Percentiles rank a stretch among this genome's conserved stretches.
phyloP scores from a whole-genome alignment of 1,140 invertebrate genomes.

The Caerostris extrusa region DNA sequence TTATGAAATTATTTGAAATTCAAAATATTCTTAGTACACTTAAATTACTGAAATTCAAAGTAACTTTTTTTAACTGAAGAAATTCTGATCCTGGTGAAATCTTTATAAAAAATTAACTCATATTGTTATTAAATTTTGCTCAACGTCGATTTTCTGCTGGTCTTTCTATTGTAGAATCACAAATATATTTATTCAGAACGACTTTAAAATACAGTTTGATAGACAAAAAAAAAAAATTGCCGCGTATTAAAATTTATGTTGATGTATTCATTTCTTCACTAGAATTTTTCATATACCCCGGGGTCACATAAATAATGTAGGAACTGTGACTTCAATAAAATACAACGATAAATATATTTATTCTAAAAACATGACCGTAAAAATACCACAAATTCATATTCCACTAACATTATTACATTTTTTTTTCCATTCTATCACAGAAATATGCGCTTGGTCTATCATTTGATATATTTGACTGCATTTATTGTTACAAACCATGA shows the following conservation, averaged over 20 bases:
- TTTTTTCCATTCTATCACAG: background rate
- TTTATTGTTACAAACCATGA: background rate
- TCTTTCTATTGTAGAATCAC: no score
- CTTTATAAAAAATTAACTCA: no score
- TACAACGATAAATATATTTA: background rate
- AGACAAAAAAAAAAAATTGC: background rate
- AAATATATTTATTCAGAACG: no score
- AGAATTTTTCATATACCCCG: background rate
- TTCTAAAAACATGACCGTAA: background rate
- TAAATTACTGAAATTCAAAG: no score
- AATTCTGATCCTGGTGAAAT: no score
- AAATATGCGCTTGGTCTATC: background rate
- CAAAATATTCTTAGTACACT: no score
- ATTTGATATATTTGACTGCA: conserved; percentile 43
- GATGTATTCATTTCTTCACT: background rate
- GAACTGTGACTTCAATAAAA: background rate
- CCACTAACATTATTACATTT: background rate
- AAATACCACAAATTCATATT: background rate
- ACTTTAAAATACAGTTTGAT: background rate
- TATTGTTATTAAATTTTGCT: no score
- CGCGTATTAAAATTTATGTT: background rate
- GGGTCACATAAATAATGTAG: conserved; percentile 2
- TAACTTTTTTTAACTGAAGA: no score
- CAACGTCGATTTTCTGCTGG: no score
- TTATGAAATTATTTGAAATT: no score